These are phyloP conservation scores for Cetoscarus ocellatus DNA, from an alignment of 2,797 vertebrate genomes.

Conservation along the genomic window DNA sequence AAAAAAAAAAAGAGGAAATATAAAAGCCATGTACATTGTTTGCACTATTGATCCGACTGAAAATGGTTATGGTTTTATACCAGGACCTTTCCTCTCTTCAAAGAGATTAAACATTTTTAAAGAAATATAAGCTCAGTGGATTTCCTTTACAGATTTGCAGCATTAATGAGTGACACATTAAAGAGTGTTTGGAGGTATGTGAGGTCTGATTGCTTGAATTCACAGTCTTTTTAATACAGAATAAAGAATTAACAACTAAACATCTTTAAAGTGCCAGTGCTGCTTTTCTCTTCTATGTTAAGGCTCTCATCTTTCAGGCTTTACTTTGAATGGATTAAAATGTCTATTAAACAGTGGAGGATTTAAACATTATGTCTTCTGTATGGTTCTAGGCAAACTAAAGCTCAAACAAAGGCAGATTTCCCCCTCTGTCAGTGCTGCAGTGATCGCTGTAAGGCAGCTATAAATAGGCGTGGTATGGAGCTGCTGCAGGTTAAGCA, in stretches of 20 bases:
- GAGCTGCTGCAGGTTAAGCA: conserved; percentile 69
- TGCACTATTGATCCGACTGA: conserved; percentile 45
- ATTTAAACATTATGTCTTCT: conserved; percentile 33
- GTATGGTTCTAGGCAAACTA: conserved; percentile 38
- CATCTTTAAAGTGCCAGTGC: conserved; percentile 30
- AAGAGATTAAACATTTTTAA: conserved; percentile 23
- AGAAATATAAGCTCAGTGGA: conserved; percentile 29
- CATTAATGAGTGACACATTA: conserved; percentile 47
- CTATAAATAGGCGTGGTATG: conserved; percentile 80
- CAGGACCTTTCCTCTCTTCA: conserved; percentile 2
- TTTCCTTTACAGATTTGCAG: conserved; percentile 33
- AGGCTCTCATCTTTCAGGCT: conserved; percentile 38
- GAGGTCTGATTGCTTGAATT: too few species aligned
- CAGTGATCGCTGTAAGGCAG: conserved; percentile 47
- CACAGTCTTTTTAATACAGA: background rate
- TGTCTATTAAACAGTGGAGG: conserved; percentile 43
- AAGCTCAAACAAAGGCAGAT: conserved; percentile 47
- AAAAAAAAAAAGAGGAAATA: conserved; percentile 24
- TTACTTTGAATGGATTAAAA: conserved; percentile 49
- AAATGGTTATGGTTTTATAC: conserved; percentile 26
- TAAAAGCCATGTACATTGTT: conserved; percentile 40
- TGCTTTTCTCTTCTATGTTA: conserved; percentile 26
- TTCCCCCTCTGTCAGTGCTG: conserved; percentile 39
- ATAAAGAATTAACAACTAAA: conserved; percentile 56
- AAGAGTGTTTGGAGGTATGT: conserved; percentile 31